These are phyloP conservation scores for Ameiurus melas DNA, from an alignment of 2,113 vertebrate species.

Conservation along the genomic window DNA sequence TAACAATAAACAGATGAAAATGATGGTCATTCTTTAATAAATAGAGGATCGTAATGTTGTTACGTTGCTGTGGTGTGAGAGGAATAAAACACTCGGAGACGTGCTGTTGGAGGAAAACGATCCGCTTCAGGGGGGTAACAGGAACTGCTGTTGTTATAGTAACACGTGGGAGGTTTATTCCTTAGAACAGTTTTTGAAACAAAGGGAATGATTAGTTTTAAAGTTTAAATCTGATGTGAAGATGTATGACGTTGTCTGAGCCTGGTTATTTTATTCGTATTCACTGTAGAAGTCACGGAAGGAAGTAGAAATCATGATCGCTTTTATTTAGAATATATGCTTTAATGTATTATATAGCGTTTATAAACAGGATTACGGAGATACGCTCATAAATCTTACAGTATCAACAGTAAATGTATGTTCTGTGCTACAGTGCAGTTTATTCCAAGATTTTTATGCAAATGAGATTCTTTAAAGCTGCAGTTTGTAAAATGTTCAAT, in stretches of 20 bases:
- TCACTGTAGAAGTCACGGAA: background rate
- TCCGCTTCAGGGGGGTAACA: background rate
- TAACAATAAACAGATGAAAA: background rate
- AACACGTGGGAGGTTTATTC: background rate
- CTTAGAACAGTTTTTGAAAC: background rate
- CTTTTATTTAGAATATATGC: background rate
- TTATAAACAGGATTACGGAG: background rate
- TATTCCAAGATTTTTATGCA: background rate
- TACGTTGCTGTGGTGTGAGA: background rate
- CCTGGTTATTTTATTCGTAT: background rate
- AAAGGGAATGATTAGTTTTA: too few species aligned
- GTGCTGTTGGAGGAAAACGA: background rate
- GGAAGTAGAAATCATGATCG: background rate
- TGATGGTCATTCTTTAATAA: background rate
- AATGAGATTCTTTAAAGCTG: background rate
- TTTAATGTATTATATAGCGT: background rate
- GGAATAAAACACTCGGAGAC: background rate
- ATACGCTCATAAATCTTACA: background rate
- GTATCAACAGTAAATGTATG: background rate
- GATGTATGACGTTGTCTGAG: too few species aligned
- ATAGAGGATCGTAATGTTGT: background rate
- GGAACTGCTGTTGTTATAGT: background rate
- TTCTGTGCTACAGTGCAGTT: too few species aligned
- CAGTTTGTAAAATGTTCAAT: background rate
- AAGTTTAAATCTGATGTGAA: background rate